Conservation (phyloP, 2,113 vertebrate genomes). For the Ameiurus melas region DNA sequence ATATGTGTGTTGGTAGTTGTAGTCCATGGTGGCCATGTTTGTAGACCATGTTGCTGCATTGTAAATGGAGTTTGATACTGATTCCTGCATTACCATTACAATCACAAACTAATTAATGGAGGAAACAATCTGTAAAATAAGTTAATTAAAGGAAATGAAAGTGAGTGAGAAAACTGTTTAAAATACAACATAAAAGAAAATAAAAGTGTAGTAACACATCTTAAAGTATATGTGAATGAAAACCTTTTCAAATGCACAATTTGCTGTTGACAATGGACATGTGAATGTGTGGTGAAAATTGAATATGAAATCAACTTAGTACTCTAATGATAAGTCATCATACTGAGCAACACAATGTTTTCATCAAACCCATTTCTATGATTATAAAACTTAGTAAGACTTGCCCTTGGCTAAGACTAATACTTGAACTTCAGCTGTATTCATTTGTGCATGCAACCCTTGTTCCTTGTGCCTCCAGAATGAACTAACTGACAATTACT, state of each 20-base stretch:
- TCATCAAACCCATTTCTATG: background rate
- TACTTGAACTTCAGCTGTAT: background rate
- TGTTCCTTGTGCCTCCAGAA: background rate
- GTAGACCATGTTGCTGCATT: background rate
- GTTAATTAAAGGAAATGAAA: background rate
- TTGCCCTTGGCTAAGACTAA: background rate
- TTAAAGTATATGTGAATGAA: background rate
- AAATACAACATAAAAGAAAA: background rate
- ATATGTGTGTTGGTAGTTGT: background rate
- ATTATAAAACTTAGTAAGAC: background rate
- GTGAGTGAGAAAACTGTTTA: background rate
- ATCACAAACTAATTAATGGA: background rate
- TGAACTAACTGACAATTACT: background rate
- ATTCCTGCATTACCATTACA: background rate
- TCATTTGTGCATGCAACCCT: background rate
- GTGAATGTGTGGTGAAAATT: background rate
- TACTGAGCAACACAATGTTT: background rate
- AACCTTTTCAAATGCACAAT: background rate
- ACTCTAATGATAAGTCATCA: background rate
- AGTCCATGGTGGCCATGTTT: background rate
- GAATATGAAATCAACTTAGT: background rate
- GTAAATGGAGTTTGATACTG: background rate
- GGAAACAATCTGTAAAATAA: background rate
- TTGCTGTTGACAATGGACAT: background rate
- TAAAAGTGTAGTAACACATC: background rate